Evolutionary conservation across 1,140 invertebrate genomes (phyloP), one percentile per base, ranked within the genome.

Genomic region (Spodoptera litura): DNA sequence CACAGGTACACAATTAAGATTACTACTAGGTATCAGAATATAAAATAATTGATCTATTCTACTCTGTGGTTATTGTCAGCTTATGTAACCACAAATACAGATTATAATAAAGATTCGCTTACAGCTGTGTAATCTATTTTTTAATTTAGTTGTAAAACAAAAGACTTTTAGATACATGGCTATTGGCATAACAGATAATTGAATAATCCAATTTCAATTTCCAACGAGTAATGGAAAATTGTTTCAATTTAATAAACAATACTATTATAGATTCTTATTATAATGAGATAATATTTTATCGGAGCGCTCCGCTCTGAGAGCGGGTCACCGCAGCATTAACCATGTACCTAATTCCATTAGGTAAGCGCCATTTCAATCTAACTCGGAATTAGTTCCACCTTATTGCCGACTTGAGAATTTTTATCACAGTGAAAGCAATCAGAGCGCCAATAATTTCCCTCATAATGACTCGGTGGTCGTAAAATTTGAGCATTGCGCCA

Each of bases 401-500:
- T 94, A 93, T 94, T 91, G 93, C 92, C 89, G 89, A 89, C 91
- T 92, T 91, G 90, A 93, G 91, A 93, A 94, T 93, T 94, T 94
- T 94, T 94, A 94, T 94, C 92, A 94, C 93, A 87, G 91, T 88
- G 86, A 90, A 91, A 91, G 93, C 92, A 94, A 93, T 94, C 93
- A 94, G 92, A 92, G 91, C 88, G 92, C 93, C 92, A 92, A 94
- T 93, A 93, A 94, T 94, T 94, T 93, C 93, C 91, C 89, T 94
- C 93, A 94, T 94, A 93, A 94, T 93, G 92, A 94, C 92, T 92
- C 80, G 79, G 87, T 80, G 91, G 88, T 93, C 93, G 90, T 94
- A 94, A 94, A 94, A 94, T 94, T 94, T 93, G 92, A 93, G 92
- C 92, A 92, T 93, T 93, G 93, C 92, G 92, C 92, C 92, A 93